Conservation (phyloP, 2,113 vertebrate genomes). For the Empidonax traillii region DNA sequence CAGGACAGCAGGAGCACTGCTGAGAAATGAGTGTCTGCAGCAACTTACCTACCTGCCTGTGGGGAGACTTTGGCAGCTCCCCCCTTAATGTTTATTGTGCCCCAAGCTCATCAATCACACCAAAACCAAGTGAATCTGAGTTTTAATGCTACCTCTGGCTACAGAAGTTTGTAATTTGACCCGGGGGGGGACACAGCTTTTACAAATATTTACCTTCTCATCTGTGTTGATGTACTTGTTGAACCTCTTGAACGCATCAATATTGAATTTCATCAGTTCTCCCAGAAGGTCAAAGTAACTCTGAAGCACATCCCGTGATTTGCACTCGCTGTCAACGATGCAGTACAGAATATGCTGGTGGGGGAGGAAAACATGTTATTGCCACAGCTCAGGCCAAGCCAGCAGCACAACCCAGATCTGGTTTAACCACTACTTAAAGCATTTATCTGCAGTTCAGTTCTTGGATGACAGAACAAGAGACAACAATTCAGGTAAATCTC, state of each 20-base stretch:
- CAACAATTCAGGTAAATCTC: background rate
- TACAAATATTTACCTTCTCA: slow-evolving; percentile 86
- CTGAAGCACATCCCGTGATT: slow-evolving; percentile 94
- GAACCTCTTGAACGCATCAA: slow-evolving; percentile 97
- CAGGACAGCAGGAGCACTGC: background rate
- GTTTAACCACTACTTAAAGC: background rate
- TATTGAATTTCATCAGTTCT: slow-evolving; percentile 99
- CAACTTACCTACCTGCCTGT: fast-evolving
- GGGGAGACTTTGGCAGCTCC: background rate
- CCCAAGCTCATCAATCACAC: background rate
- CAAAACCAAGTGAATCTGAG: fast-evolving
- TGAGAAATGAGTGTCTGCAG: background rate
- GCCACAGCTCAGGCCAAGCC: background rate
- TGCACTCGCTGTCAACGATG: slow-evolving; percentile 98
- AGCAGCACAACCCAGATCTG: background rate
- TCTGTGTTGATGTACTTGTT: slow-evolving; percentile 98
- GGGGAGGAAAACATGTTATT: background rate
- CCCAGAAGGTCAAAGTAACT: slow-evolving; percentile 98
- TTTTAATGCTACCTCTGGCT: background rate
- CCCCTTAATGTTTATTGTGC: background rate
- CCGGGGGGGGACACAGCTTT: background rate
- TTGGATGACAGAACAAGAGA: background rate
- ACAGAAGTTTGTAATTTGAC: background rate
- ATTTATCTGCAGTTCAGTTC: background rate
- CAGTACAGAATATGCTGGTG: slow-evolving; percentile 96